Percentiles rank a stretch among this genome's conserved stretches.
These are phyloP conservation scores for Salvelinus alpinus DNA, from an alignment of 2,113 vertebrate genomes.

Conservation along the genomic window DNA sequence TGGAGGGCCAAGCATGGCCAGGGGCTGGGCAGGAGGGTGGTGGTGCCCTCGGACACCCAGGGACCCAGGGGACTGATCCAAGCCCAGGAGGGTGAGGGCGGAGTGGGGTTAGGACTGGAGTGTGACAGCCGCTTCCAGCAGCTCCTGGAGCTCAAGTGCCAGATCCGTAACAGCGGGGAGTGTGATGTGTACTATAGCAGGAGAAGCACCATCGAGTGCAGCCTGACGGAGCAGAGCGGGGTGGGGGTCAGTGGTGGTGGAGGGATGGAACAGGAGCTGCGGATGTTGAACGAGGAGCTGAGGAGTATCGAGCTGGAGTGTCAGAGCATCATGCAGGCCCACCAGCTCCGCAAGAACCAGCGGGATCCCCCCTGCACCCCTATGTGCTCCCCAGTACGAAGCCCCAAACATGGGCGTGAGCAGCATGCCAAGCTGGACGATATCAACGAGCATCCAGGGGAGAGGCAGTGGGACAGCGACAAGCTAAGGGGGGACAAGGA, in stretches of 20 bases:
- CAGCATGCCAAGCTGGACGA: slow-evolving; percentile 80
- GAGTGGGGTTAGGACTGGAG: slow-evolving; percentile 65
- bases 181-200: slow-evolving; percentile 90
- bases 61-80: slow-evolving; percentile 63
- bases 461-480: slow-evolving; percentile 78
- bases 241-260: slow-evolving; percentile 46
- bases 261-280: slow-evolving; percentile 87
- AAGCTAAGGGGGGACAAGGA: slow-evolving; percentile 52
- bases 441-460: slow-evolving; percentile 83
- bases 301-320: slow-evolving; percentile 92
- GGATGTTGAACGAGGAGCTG: slow-evolving; percentile 93
- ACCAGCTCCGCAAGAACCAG: slow-evolving; percentile 76
- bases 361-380: slow-evolving; percentile 21
- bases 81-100: slow-evolving; percentile 69
- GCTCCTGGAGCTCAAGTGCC: slow-evolving; percentile 91
- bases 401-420: slow-evolving; percentile 51
- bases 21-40: slow-evolving; percentile 11
- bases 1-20: slow-evolving; percentile 9
- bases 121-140: slow-evolving; percentile 85
- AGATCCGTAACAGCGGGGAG: slow-evolving; percentile 85
- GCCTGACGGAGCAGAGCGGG: slow-evolving; percentile 77
- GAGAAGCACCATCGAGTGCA: slow-evolving; percentile 87
- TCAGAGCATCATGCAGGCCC: slow-evolving; percentile 95
- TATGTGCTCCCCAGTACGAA: slow-evolving; percentile 40
- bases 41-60: slow-evolving; percentile 57